Base-by-base conservation (phyloP, 2,113 vertebrate genomes). In the Thalassarche chlororhynchos region DNA sequence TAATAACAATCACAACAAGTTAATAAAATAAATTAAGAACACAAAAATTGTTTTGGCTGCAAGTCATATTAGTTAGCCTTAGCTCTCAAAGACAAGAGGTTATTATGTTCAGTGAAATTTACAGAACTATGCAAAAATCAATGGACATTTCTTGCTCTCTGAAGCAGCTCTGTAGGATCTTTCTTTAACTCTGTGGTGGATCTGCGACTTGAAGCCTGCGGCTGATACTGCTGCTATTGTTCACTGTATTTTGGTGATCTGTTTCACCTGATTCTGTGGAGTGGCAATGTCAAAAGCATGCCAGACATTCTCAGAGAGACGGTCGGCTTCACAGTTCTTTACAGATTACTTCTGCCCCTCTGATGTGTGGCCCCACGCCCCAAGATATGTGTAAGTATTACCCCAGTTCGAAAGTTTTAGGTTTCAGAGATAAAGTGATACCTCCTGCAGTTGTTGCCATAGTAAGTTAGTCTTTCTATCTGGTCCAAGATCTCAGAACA, bases 291-390 rank as follows among this genome's bases (percentile, higher is more conserved):
- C 9, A 75, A 62, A 81, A 95, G 20, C 10, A 25, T 18, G 6
- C 8, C 20, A 57, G 26, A 24, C 11, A 17, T 60, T 84, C 84
- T 85, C 60, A 91, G 47, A 78, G 15, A 75, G 3, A 42, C 1
- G 6, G 5, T 19, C 6, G 11, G 4, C 17, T 57, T 84, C 57
- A 69, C 8, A 81, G 13, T 4, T 72, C n/a, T 75, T 16, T 9
- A 34, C 26, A 68, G 17, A 10, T 47, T 47, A 64, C 21, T 51
- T 66, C 24, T 60, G 44, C 4, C 12, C 9, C 31, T 54, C 61
- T 93, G 57, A 44, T 24, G 4, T 23, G 6, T 28, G 10, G 7
- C 3, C 13, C 9, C 23, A 31, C 0, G 0, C 12, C 24, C 11
- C 6, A 74, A 60, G 12, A 20, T 11, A 57, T 10, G 24, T 10